Evolutionary conservation across 1,140 invertebrate genomes (phyloP).

Genomic region (Triops longicaudatus): DNA sequence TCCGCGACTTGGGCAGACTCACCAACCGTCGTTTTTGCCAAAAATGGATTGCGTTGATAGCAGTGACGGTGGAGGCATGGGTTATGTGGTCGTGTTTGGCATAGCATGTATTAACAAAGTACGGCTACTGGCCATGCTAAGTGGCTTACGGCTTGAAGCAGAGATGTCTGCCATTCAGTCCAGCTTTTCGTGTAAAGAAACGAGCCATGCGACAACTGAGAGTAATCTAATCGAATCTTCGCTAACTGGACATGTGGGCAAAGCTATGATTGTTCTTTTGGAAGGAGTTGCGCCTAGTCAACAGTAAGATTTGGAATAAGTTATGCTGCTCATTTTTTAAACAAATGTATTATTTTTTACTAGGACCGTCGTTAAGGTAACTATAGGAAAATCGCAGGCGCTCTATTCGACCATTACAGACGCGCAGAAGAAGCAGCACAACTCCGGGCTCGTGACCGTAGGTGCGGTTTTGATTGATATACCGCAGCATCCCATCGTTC

Average conservation of each 20-base stretch:
- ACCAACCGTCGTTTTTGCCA: constrained; percentile 1
- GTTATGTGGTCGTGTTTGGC: constrained; percentile 56
- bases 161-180: constrained; percentile 77
- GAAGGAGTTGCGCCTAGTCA: constrained; percentile 82
- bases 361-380: constrained; percentile 82
- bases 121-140: constrained; percentile 76
- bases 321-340: constrained; percentile 13
- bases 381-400: constrained; percentile 82
- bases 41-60: background rate
- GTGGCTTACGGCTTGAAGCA: constrained; percentile 83
- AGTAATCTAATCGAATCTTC: constrained; percentile 61
- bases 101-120: constrained; percentile 82
- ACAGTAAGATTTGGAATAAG: constrained; percentile 51
- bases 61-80: background rate
- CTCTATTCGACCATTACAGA: constrained; percentile 75
- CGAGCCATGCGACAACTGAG: constrained; percentile 50
- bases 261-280: constrained; percentile 82
- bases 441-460: constrained; percentile 75
- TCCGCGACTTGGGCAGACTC: background rate
- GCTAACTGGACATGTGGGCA: constrained; percentile 78
- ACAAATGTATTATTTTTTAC: constrained; percentile 21
- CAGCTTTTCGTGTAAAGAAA: constrained; percentile 66
- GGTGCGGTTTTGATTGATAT: constrained; percentile 87
- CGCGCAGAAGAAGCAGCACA: constrained; percentile 64
- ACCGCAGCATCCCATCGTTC: constrained; percentile 89